Percentiles rank a stretch among this genome's conserved stretches.
phyloP scores from a whole-genome alignment of 2,113 vertebrate species.

The Nothoprocta perdicaria region DNA sequence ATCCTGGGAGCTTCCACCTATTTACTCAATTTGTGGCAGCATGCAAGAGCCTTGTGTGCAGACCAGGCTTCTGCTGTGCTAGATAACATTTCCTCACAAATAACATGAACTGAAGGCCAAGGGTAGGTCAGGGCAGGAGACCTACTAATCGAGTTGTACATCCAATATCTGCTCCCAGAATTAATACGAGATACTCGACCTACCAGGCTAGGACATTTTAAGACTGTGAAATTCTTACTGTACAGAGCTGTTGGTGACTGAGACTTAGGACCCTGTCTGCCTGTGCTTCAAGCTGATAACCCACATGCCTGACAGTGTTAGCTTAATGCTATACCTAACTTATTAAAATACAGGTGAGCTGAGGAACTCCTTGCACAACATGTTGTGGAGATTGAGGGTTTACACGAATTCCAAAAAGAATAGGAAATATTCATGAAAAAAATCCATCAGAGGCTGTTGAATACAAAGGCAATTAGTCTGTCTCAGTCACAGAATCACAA shows the following conservation, averaged over 20 bases:
- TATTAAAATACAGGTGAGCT: neutral
- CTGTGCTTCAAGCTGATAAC: neutral
- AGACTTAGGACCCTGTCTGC: neutral
- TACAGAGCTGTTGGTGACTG: neutral
- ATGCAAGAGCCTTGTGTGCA: neutral
- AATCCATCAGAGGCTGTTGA: neutral
- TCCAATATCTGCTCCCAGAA: neutral
- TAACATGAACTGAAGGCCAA: neutral
- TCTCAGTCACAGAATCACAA: neutral
- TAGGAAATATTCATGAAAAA: accelerated
- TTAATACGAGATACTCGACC: neutral
- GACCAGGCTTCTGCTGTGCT: neutral
- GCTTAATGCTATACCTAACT: neutral
- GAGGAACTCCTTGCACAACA: neutral
- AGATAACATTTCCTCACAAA: neutral
- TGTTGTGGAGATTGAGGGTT: neutral
- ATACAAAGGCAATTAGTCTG: neutral
- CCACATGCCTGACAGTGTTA: neutral
- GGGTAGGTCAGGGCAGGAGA: neutral
- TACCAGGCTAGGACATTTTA: neutral
- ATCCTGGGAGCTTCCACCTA: neutral
- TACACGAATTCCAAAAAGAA: neutral
- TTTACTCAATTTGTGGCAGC: neutral
- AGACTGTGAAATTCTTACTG: neutral
- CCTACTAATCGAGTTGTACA: neutral